Evolutionary conservation across 2,797 vertebrate genomes (phyloP), one percentile per base, ranked within the genome.

Genomic region (Epinephelus awoara): DNA sequence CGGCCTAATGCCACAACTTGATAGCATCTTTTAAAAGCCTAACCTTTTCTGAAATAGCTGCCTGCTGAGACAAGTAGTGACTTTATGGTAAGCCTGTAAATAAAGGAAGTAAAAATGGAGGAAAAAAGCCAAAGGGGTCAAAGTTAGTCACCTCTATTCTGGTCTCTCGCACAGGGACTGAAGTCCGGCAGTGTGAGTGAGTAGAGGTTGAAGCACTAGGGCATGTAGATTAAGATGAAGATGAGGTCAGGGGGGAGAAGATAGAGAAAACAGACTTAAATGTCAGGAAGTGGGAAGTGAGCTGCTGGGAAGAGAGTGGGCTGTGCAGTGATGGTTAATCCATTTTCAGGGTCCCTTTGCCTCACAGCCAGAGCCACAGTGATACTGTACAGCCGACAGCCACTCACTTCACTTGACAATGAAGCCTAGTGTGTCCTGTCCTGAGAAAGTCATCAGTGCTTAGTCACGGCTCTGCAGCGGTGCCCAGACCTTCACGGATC

Each of bases 231-330:
- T 21, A 34, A 49, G 57, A 62, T 55, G 58, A 64, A 29, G 70
- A 63, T 59, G 18, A 63, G 14, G 69, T 57, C 58, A 46, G 47
- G 15, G 71, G 46, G 47, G 38, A 38, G 49, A 51, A 69, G 46
- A 85, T 73, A 71, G 56, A 77, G 69, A 68, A 65, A 49, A 57
- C 65, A 64, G 74, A 83, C 77, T 80, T 75, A 23, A 34, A 67
- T 68, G 44, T 87, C 81, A 78, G 61, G 73, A 79, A 85, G 83
- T 92, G 69, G 90, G 79, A 85, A 51, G 82, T 75, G 25, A 72
- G 61, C 52, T 69, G 55, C 82, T 90, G 88, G 83, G 90, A 92
- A 94, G 78, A 89, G 91, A 91, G 92, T 90, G 92, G 92, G 93
- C 85, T 54, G 76, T 12, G 52, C 74, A 23, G 61, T 14, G 54